Base-by-base conservation (phyloP, 1,140 invertebrate genomes). In the Temnothorax longispinosus region DNA sequence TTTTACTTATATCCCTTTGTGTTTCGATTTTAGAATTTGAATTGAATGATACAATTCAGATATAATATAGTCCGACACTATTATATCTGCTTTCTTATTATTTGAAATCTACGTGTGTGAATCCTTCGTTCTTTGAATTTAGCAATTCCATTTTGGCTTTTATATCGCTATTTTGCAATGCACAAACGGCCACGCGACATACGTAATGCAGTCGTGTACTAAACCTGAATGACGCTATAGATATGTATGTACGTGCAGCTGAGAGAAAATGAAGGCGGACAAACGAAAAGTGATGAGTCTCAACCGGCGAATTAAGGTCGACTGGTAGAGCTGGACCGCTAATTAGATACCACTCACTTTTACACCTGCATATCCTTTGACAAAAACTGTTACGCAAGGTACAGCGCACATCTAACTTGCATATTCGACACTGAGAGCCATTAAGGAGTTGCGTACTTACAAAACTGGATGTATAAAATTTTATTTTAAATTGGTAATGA, bases 281-380 rank as follows among this genome's bases (percentile, higher is more conserved):
- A 32, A 65, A 32, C 35, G 76, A 52, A 77, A 72, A 72, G 84
- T 35, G 44, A 76, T 35, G 44, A 76, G 76, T 87, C 62, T 54
- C 50, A 87, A 82, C 75, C 35, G 87, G 81, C 89, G 78, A 92
- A 91, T 89, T 89, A 90, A 78, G 84, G 67, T 75, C 88, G 85
- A 77, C 38, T 74, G 56, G 81, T 78, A 76, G 75, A 81, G 76
- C 69, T 82, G 60, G 67, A 76, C 87, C 89, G 50, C 86, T 92
- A 93, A 91, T 93, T 93, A 91, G 90, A 78, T 87, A 92, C 52
- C 87, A 88, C 89, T 89, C 88, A 91, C 91, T 92, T 92, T 91
- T 87, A 88, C 87, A 91, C 89, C 89, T 92, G 90, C 88, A 60
- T 88, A 87, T 84, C 74, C 75, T 88, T 72, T 80, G 86, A 69